phyloP scores from a whole-genome alignment of 2,113 vertebrate species.

The Gallinago jamesoni region DNA sequence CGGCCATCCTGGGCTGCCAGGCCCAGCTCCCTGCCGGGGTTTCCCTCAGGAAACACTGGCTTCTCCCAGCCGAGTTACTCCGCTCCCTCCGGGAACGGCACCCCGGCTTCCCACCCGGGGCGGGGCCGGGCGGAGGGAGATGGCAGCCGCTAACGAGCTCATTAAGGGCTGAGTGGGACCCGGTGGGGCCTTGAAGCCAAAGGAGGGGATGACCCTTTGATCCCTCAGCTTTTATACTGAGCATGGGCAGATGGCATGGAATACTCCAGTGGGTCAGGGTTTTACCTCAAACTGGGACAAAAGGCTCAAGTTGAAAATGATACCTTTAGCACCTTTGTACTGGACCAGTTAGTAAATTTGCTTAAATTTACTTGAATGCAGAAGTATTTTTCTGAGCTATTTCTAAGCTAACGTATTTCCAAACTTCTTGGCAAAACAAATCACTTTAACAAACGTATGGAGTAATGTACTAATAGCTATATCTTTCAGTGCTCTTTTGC shows the following conservation, averaged over 20 bases:
- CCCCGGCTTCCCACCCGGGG: no score
- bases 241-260: no score
- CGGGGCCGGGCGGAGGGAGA: fast-evolving
- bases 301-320: not conserved
- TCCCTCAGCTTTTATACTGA: no score
- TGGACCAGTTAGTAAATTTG: not conserved
- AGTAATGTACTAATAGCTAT: not conserved
- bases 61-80: fast-evolving
- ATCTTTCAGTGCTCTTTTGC: not conserved
- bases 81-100: fast-evolving
- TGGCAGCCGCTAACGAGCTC: fast-evolving
- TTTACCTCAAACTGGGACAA: no score
- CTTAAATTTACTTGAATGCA: not conserved
- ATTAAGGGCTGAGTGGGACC: fast-evolving
- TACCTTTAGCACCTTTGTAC: not conserved
- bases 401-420: not conserved
- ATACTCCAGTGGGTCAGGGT: no score
- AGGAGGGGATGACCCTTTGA: no score
- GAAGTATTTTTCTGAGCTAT: not conserved
- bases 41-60: fast-evolving
- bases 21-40: fast-evolving
- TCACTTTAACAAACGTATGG: not conserved
- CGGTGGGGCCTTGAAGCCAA: fast-evolving
- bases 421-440: not conserved
- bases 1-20: no score